Base-by-base conservation (phyloP, 2,113 vertebrate species). In the Acrocephalus arundinaceus region DNA sequence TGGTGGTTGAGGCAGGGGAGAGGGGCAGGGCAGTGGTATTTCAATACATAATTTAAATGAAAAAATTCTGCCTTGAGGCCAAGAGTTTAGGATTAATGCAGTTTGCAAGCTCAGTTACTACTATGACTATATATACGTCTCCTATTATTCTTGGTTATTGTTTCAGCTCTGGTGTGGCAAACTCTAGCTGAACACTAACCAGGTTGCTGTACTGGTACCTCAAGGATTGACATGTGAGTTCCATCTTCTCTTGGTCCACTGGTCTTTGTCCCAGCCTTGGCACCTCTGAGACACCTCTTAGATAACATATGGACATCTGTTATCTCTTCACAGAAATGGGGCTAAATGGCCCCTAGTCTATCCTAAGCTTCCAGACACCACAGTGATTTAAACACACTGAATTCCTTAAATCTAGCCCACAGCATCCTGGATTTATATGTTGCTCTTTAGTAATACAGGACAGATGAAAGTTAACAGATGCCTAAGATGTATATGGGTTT, bases 381-480 rank as follows among this genome's bases (percentile, higher is more conserved):
- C 27, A 57, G 67, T 89, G 87, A 94, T 94, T 96, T 94, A 94
- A 95, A 91, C 70, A 81, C 30, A 41, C 3, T 19, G 43, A 86
- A 90, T 85, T 93, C 83, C 71, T 92, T 85, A 91, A 91, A 75
- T 78, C 39, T 70, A 87, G 52, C 68, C 86, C 48, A 45, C 55
- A 75, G 77, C 58, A n/a, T 79, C 65, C 41, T 95, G 81, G 51
- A 68, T 91, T 89, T 87, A 27, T 30, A 46, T 57, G 57, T 78
- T 94, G 31, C 43, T 81, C 39, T 72, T 75, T 61, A 87, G 79
- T 84, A 57, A 78, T 57, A 85, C 9, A n/a, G 73, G 76, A 89
- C 89, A 95, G 84, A 91, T 93, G 94, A 95, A 95, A 96, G 70
- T 91, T 95, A 95, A 75, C 95, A 97, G 94, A 93, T 63, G 39